Conservation (phyloP, 2,797 vertebrate species). For the Phylloscopus collybita region DNA sequence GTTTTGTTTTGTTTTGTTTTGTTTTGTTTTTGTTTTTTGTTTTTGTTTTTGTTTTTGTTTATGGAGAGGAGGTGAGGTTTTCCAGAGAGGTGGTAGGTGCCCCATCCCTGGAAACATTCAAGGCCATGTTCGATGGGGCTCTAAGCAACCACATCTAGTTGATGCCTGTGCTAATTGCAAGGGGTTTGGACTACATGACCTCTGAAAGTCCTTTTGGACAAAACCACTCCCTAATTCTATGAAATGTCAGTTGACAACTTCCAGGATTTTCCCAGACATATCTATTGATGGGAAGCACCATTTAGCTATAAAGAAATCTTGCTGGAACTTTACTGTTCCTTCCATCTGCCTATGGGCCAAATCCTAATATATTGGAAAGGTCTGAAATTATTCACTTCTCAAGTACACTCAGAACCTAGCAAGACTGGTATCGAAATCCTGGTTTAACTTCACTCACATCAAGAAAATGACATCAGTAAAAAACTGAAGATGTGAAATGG, state of each 20-base stretch:
- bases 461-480: not conserved
- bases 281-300: fast-evolving
- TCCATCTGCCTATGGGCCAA: not conserved
- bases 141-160: not conserved
- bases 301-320: not conserved
- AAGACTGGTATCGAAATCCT: not conserved
- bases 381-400: not conserved
- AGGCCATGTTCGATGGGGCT: fast-evolving
- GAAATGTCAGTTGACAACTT: not conserved
- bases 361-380: not conserved
- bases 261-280: not conserved
- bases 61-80: not conserved
- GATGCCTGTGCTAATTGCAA: fast-evolving
- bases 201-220: not conserved
- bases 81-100: not conserved
- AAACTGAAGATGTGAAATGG: not conserved
- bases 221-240: not conserved
- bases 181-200: fast-evolving
- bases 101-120: not conserved
- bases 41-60: too few relatives aligned
- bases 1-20: not conserved
- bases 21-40: not conserved
- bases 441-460: not conserved
- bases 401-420: not conserved
- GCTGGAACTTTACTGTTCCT: not conserved